Evolutionary conservation across 1,140 invertebrate species (phyloP).

Genomic region (Nasonia longicornis): DNA sequence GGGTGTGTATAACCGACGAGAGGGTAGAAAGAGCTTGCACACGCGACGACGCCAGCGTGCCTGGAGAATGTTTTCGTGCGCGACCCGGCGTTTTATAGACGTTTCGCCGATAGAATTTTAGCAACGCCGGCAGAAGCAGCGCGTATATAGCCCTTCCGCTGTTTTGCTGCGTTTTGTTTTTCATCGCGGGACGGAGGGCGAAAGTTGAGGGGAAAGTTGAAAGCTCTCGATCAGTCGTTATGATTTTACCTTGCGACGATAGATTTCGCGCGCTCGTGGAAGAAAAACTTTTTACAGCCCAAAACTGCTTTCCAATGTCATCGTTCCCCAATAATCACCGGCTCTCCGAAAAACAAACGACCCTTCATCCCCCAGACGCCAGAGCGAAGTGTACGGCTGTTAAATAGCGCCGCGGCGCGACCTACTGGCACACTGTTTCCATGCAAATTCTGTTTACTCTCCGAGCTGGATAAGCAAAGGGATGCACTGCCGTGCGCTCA

Average conservation of each 20-base stretch:
- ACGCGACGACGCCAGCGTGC: neutral
- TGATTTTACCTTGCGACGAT: too few species aligned
- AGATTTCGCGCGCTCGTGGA: too few species aligned
- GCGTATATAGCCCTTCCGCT: neutral
- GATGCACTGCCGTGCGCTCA: constrained; percentile 15
- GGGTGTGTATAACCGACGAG: neutral
- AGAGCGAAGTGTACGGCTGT: neutral
- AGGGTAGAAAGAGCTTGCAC: neutral
- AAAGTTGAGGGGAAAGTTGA: neutral
- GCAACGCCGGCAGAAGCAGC: neutral
- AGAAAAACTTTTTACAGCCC: too few species aligned
- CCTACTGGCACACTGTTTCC: constrained; percentile 56
- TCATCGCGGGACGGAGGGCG: neutral
- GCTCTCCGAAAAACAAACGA: neutral
- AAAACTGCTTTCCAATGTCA: too few species aligned
- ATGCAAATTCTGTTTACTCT: constrained; percentile 57
- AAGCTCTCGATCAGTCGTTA: too few species aligned
- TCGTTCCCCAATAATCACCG: neutral
- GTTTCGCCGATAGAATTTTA: constrained; percentile 41
- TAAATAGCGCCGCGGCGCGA: constrained; percentile 36
- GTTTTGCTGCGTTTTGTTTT: constrained; percentile 11
- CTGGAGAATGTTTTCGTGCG: constrained; percentile 23
- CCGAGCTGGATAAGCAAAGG: constrained; percentile 43
- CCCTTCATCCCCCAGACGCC: too few species aligned
- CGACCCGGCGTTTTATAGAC: constrained; percentile 34